Percentiles rank a stretch among this genome's conserved stretches.
Evolutionary conservation across 2,888 invertebrate species (phyloP).

Genomic region (Galerucella calmariensis): DNA sequence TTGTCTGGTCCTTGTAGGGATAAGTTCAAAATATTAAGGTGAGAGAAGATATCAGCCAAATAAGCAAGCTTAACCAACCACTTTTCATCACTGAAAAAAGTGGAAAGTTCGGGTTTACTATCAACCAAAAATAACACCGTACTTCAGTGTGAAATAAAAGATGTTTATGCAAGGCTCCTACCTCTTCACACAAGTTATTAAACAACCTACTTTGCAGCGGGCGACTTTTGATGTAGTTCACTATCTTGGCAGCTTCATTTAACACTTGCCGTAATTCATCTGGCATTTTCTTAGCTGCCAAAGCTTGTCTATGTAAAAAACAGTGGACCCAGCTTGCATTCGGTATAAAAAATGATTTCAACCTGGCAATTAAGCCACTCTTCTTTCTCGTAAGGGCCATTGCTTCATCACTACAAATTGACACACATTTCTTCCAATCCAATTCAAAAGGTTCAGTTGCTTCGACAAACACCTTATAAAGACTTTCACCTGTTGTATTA

Average conservation of each 20-base stretch:
- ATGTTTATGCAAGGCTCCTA: slow-evolving; percentile 13
- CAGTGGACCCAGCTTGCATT: slow-evolving; percentile 28
- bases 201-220: slow-evolving; percentile 15
- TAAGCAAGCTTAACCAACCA: slow-evolving; percentile 26
- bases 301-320: slow-evolving; percentile 17
- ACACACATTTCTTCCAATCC: slow-evolving; percentile 7
- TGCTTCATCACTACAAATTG: slow-evolving; percentile 13
- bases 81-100: slow-evolving; percentile 26
- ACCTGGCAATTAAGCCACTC: slow-evolving; percentile 22
- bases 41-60: slow-evolving; percentile 21
- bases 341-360: slow-evolving; percentile 23
- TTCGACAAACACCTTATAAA: slow-evolving; percentile 9
- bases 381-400: neutral
- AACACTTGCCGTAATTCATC: slow-evolving; percentile 4
- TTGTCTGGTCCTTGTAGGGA: no score
- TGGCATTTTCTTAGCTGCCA: neutral
- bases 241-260: neutral
- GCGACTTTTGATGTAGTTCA: slow-evolving; percentile 15
- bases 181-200: slow-evolving; percentile 23
- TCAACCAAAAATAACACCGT: slow-evolving; percentile 16
- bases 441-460: slow-evolving; percentile 22
- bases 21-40: slow-evolving; percentile 19
- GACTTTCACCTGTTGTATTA: slow-evolving; percentile 9
- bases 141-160: slow-evolving; percentile 17
- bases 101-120: slow-evolving; percentile 23